Evolutionary conservation across 53 echinoderm and acorn worm species (phyloP), one percentile per base, ranked within the genome.

Genomic region (Crossaster papposus): DNA sequence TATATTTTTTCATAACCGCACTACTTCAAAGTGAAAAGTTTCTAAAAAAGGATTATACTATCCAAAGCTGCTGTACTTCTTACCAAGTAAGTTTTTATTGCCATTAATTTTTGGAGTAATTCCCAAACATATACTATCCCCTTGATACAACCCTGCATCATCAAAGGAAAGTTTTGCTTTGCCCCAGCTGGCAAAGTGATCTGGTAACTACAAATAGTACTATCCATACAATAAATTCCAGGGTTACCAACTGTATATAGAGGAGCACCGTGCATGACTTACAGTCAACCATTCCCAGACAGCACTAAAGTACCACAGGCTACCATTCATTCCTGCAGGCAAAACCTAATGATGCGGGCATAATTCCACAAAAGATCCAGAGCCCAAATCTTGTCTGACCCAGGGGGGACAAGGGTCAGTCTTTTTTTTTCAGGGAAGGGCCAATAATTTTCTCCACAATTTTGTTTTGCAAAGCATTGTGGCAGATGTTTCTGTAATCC

Each of bases 341-440:
- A 54, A 85, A 79, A 85, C 18, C 85, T 85, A 85, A 85, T 85
- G 85, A 85, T 72, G 85, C 85, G 33, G 30, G 34, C 32, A 85
- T 85, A 85, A 85, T 85, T 54, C 75, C 53, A 85, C 44, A 28
- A 85, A 73, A 74, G 85, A 38, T 74, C 54, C 33, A 54, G 52
- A 44, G 74, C 44, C 54, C 30, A 85, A 85, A 52, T 54, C 85
- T 85, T 85, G 85, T 85, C 85, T 85, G 85, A 85, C 85, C 85
- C 73, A 74, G 85, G 85, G 55, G 36, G 85, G 75, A 72, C 32
- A 75, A 30, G 74, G 73, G 55, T 23, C 37, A 26, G 37, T 50
- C 26, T 55, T 34, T 64, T 63, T 30, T 20, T 17, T 63, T 23
- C n/a, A n/a, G n/a, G n/a, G n/a, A n/a, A n/a, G n/a, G 63, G 18